phyloP scores from a whole-genome alignment of 2,797 vertebrate genomes.

The Myotis pilosus region DNA sequence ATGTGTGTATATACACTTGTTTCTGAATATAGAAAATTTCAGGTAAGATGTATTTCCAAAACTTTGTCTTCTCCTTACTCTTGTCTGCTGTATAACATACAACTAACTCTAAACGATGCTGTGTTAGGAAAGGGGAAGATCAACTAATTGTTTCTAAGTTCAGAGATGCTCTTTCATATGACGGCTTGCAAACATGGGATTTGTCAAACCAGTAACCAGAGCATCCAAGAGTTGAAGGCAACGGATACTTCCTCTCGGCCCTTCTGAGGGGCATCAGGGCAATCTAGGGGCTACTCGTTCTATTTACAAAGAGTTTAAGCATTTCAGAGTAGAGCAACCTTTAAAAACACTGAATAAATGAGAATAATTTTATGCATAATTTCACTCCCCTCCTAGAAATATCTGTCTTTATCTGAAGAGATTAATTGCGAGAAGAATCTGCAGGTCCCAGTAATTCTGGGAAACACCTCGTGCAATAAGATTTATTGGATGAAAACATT shows the following conservation, averaged over 20 bases:
- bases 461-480: not conserved
- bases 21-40: not conserved
- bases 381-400: not conserved
- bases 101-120: not conserved
- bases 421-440: constrained; percentile 3
- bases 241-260: not conserved
- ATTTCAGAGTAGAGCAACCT: not conserved
- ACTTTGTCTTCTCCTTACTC: not conserved
- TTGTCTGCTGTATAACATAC: not conserved
- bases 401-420: not conserved
- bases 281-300: not conserved
- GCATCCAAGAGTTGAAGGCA: not conserved
- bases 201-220: not conserved
- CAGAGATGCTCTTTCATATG: not conserved
- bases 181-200: not conserved
- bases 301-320: not conserved
- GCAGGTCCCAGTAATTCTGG: not conserved
- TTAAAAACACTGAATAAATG: not conserved
- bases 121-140: not conserved
- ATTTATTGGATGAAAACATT: not conserved
- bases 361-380: not conserved
- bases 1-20: not conserved
- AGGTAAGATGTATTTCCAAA: not conserved
- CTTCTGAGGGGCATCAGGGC: not conserved
- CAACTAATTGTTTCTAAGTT: not conserved